Evolutionary conservation across 1,140 invertebrate genomes (phyloP).

Genomic region (Aphaenogaster rudis): DNA sequence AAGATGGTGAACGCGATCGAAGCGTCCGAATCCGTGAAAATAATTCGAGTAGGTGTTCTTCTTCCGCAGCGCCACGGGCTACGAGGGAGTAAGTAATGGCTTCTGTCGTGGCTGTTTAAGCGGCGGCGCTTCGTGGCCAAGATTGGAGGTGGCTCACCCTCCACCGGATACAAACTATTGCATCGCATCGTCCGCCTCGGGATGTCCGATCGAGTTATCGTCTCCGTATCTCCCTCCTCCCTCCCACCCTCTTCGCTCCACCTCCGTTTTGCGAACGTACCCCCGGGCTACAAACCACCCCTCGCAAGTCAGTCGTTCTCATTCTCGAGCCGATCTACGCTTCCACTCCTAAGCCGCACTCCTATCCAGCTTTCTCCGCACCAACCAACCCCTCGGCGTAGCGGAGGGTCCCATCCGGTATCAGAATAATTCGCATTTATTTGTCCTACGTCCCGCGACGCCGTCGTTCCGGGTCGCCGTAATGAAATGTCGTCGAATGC

Average conservation of each 20-base stretch:
- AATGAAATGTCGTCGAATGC: slow-evolving; percentile 79
- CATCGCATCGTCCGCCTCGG: slow-evolving; percentile 78
- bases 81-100: slow-evolving; percentile 79
- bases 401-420: slow-evolving; percentile 64
- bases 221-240: slow-evolving; percentile 52
- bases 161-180: slow-evolving; percentile 79
- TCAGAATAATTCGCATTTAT: slow-evolving; percentile 78
- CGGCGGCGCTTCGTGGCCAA: slow-evolving; percentile 74
- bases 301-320: slow-evolving; percentile 67
- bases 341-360: not conserved
- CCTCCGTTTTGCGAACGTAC: slow-evolving; percentile 66
- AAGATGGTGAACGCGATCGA: slow-evolving; percentile 18
- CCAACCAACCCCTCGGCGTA: not conserved
- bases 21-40: slow-evolving; percentile 74
- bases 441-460: slow-evolving; percentile 54
- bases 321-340: slow-evolving; percentile 63
- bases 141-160: slow-evolving; percentile 81
- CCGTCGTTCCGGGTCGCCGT: slow-evolving; percentile 65
- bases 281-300: slow-evolving; percentile 70
- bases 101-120: slow-evolving; percentile 82
- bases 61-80: slow-evolving; percentile 64
- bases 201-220: slow-evolving; percentile 81
- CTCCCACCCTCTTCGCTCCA: slow-evolving; percentile 22
- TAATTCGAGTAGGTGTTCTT: slow-evolving; percentile 76
- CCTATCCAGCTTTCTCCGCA: not conserved